Percentiles rank a stretch among this genome's conserved stretches.
Evolutionary conservation across 2,113 vertebrate genomes (phyloP).

Genomic region (Muntiacus muntjak): DNA sequence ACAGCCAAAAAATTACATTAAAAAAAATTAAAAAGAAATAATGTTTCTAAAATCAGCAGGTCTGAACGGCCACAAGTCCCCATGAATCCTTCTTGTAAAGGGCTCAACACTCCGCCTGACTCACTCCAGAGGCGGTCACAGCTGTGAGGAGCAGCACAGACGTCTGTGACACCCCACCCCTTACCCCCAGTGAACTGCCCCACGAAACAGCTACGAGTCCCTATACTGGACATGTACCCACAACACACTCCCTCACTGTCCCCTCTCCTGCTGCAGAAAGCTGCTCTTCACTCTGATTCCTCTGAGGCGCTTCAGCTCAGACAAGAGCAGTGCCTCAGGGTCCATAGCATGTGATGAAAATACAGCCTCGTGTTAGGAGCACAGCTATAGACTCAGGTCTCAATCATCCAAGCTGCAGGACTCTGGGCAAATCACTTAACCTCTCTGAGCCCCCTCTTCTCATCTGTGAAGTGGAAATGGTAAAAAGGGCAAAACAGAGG

Average conservation of each 20-base stretch:
- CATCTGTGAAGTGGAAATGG: background rate
- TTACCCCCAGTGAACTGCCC: too few relatives aligned
- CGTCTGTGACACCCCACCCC: background rate
- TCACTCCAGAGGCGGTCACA: background rate
- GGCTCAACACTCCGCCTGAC: too few relatives aligned
- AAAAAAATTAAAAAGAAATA: background rate
- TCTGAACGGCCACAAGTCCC: background rate
- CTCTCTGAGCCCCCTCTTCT: background rate
- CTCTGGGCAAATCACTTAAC: background rate
- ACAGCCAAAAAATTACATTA: background rate
- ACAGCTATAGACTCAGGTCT: background rate
- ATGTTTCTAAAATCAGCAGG: background rate
- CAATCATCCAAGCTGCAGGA: background rate
- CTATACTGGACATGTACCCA: background rate
- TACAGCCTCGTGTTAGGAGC: background rate
- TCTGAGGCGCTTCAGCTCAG: background rate
- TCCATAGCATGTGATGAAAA: background rate
- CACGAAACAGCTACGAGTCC: background rate
- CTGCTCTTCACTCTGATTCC: background rate
- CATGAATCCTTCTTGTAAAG: background rate
- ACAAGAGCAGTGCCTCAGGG: background rate
- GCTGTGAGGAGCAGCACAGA: background rate
- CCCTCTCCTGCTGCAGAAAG: background rate
- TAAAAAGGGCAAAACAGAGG: background rate
- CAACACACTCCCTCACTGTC: rapidly evolving